A percentile compares a stretch with the other conserved stretches of the same genome.
phyloP scores from a whole-genome alignment of 2,888 invertebrate species.

The Eristalis pertinax region DNA sequence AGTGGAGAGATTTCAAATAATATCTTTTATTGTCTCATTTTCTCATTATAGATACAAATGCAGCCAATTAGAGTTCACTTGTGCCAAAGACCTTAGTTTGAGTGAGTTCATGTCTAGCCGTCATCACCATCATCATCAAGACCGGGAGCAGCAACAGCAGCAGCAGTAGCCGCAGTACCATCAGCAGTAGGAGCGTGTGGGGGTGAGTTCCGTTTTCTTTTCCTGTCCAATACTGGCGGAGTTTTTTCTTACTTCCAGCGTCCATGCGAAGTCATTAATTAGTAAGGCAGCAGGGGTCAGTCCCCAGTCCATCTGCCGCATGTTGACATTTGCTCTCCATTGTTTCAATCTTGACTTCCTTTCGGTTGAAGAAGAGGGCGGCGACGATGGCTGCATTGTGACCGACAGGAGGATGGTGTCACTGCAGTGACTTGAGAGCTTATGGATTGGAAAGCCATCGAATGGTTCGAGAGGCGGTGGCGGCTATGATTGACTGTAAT shows the following conservation, averaged over 20 bases:
- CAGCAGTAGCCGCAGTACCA: constrained; percentile 15
- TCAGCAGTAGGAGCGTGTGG: constrained; percentile 32
- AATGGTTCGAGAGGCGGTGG: background rate
- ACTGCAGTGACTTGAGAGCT: constrained; percentile 35
- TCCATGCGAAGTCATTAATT: constrained; percentile 57
- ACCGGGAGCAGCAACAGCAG: background rate
- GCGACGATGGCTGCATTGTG: background rate
- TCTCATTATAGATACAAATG: constrained; percentile 69
- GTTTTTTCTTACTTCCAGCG: constrained; percentile 6
- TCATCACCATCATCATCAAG: constrained; percentile 3
- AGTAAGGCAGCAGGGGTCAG: constrained; percentile 49
- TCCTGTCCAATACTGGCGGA: background rate
- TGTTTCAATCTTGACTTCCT: background rate
- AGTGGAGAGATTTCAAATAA: constrained; percentile 22
- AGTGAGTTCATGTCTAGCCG: constrained; percentile 45
- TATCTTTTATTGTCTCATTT: constrained; percentile 60
- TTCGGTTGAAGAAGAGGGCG: background rate
- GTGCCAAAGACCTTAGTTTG: constrained; percentile 50
- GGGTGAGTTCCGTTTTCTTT: constrained; percentile 46
- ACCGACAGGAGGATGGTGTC: background rate
- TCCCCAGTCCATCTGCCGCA: background rate
- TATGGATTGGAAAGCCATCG: background rate
- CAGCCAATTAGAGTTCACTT: constrained; percentile 62
- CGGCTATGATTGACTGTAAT: constrained; percentile 38
- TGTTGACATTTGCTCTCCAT: constrained; percentile 31